Conservation (phyloP, 2,888 invertebrate species). For the Bimastos eiseni region DNA sequence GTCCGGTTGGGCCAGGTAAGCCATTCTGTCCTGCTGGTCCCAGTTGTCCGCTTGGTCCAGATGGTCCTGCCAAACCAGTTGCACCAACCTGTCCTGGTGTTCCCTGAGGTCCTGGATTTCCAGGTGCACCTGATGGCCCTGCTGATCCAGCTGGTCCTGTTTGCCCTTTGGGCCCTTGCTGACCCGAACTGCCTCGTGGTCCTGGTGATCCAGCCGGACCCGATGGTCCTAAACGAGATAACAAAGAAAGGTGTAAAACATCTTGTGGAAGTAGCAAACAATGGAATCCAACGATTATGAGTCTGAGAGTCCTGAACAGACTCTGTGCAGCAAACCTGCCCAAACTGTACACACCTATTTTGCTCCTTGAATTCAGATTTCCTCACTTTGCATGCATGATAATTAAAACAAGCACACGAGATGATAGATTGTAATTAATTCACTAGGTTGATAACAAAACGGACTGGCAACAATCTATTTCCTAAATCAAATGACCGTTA, state of each 20-base stretch:
- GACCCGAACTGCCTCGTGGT: constrained; percentile 18
- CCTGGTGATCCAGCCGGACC: constrained; percentile 25
- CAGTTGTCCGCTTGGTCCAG: constrained; percentile 29
- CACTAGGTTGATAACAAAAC: background rate
- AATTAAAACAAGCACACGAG: too few relatives aligned
- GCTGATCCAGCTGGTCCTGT: constrained; percentile 15
- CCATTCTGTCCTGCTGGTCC: constrained; percentile 32
- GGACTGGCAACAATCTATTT: too few relatives aligned
- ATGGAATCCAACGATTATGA: too few relatives aligned
- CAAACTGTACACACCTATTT: too few relatives aligned
- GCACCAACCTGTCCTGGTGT: constrained; percentile 22
- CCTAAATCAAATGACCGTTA: too few relatives aligned
- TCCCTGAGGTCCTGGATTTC: constrained; percentile 37
- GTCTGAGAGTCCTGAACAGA: too few relatives aligned
- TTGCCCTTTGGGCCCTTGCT: constrained; percentile 10
- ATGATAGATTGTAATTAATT: background rate
- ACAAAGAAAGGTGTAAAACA: background rate
- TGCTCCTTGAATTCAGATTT: too few relatives aligned
- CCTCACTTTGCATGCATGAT: too few relatives aligned
- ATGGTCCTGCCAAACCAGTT: constrained; percentile 35
- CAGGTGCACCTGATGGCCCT: constrained; percentile 35
- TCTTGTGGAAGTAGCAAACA: too few relatives aligned
- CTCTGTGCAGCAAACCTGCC: too few relatives aligned
- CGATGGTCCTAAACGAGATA: constrained; percentile 14
- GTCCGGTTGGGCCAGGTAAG: constrained; percentile 25